Evolutionary conservation across 2,888 invertebrate genomes (phyloP), one percentile per base, ranked within the genome.

Genomic region (Mythimna pallens): DNA sequence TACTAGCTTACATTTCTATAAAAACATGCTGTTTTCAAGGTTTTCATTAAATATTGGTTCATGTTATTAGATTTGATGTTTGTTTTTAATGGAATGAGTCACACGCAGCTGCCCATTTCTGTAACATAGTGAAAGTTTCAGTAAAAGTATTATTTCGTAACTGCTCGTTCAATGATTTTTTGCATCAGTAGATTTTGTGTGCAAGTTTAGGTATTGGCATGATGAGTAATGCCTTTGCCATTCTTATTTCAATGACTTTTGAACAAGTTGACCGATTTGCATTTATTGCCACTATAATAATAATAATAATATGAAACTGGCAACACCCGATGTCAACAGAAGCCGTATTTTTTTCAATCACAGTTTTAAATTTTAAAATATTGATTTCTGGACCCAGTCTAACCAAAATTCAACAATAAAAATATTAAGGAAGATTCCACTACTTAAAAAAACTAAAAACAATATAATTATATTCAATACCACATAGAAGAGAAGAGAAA

Each of bases 101-200:
- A 86, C 76, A 73, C 55, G 47, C 30, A 76, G 66, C 86, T 86
- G 70, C 84, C 84, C 81, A 81, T 78, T 82, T 85, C 75, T 85
- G 72, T 62, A 71, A 34, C 34, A 59, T 77, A 80, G 82, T 85
- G 82, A 85, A 85, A 84, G 85, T 85, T 68, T 81, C 68, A 74
- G 70, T 65, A 73, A 50, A 69, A 66, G 64, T 40, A 65, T 36
- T 59, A 78, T 81, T 78, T 74, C 25, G 10, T 74, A 69, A 68
- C 70, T 78, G 40, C 50, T 58, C 17, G 57, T 50, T 14, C n/a
- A 14, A 14, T 25, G 25, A n/a, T 22, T 25, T 64, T 40, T 34
- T 78, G n/a, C n/a, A 8, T 58, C 36, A 3, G 30, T 63, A 47
- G 30, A 17, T 47, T 47, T 40, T 47, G 8, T 30, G 36, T 50